Base-by-base conservation (phyloP, 2,797 vertebrate species). In the Manis crassicaudata region DNA sequence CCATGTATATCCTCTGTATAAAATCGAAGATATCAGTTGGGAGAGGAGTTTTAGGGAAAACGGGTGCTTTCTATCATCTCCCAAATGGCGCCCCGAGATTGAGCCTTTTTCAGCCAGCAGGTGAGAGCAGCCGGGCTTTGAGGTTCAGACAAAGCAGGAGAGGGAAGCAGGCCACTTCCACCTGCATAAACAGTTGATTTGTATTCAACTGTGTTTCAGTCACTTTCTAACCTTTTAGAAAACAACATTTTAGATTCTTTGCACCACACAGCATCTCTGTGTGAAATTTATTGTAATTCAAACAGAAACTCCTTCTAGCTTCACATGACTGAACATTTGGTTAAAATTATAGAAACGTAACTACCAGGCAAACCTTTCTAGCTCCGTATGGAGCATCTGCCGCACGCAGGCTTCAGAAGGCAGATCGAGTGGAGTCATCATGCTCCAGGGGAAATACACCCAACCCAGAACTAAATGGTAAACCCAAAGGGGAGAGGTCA, bases 311-410 rank as follows among this genome's bases (percentile, higher is more conserved):
- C 92, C 72, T 84, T 90, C 63, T 95, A 79, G 96, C 84, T 97
- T 97, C 90, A 92, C 90, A 95, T 96, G 76, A 93, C 89, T 96
- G 93, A 95, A 96, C 81, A 90, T 96, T 96, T 96, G 92, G 97
- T 98, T 96, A 95, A 96, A 97, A 95, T 96, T 96, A 94, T 37
- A 95, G 88, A 96, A 96, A 79, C 37, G 3, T 63, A 90, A 79
- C 85, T 83, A 95, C 50, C 32, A 73, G 85, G 50, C 72, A 96
- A 86, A 56, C 79, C 73, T 68, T 95, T 94, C 79, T 52, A 93
- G 68, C 23, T 83, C 88, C 58, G 40, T 88, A 63, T 63, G 90
- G 58, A 93, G 54, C 85, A 96, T 91, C 88, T 97, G 95, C 85
- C 72, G 32, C 90, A 92, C 77, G 83, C 93, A 95, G 87, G 67